phyloP scores from a whole-genome alignment of 2,888 invertebrate species.

The Taenaris catops region DNA sequence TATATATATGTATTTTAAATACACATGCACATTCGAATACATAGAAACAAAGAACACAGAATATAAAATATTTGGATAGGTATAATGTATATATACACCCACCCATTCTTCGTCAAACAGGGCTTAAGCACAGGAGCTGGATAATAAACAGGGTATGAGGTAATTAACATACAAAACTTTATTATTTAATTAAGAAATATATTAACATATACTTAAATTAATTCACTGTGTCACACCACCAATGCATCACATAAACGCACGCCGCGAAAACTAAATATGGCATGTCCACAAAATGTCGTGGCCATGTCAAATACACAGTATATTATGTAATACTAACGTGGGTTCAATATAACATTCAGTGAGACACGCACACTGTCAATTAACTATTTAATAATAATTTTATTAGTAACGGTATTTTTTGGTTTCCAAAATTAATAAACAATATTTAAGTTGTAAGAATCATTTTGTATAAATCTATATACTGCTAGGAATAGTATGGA shows the following conservation, averaged over 20 bases:
- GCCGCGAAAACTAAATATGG: conserved; percentile 16
- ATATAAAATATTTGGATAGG: no score
- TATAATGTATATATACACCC: no score
- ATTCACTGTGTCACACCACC: conserved; percentile 14
- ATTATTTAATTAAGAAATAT: conserved; percentile 18
- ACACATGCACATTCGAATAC: no score
- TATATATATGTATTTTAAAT: no score
- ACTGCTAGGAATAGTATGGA: no score
- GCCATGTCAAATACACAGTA: conserved; percentile 19
- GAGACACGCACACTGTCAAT: conserved; percentile 5
- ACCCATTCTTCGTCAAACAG: no score
- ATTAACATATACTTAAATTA: conserved; percentile 20
- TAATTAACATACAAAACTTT: conserved; percentile 14
- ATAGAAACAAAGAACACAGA: no score
- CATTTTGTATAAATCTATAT: not conserved
- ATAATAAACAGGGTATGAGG: conserved; percentile 7
- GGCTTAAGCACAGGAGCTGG: no score
- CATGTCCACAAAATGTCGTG: conserved; percentile 23
- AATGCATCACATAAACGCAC: conserved; percentile 11
- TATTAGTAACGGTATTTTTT: conserved; percentile 8
- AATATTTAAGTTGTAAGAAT: conserved; percentile 2
- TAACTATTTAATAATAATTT: conserved; percentile 7
- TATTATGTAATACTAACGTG: conserved; percentile 21
- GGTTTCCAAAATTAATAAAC: conserved; percentile 8
- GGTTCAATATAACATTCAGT: conserved; percentile 16